Percentiles rank a stretch among this genome's conserved stretches.
These are phyloP conservation scores for Pseudotriccus pelzelni DNA, from an alignment of 2,797 vertebrate genomes.

Conservation along the genomic window DNA sequence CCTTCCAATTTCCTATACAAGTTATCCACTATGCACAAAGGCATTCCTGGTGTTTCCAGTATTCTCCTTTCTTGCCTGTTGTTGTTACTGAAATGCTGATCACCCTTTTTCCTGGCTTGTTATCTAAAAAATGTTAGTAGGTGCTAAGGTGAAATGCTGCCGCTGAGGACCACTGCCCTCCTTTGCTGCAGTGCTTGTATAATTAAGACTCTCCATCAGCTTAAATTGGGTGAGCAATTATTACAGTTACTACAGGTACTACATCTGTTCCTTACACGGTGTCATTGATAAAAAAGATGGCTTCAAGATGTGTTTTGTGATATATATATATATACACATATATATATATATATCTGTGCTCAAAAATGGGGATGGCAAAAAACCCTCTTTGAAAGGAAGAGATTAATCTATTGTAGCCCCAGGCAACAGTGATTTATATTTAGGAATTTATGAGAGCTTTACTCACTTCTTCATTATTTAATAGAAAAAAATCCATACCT, in stretches of 20 bases:
- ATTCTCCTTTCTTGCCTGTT: not conserved
- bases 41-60: not conserved
- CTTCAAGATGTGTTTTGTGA: not conserved
- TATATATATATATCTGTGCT: not conserved
- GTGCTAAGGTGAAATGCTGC: not conserved
- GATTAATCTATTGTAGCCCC: slow-evolving; percentile 12
- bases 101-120: not conserved
- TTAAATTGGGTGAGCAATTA: not conserved
- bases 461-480: slow-evolving; percentile 54
- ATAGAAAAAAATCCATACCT: slow-evolving; percentile 45
- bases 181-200: not conserved
- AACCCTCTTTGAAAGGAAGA: slow-evolving; percentile 3
- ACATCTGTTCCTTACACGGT: not conserved
- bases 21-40: not conserved
- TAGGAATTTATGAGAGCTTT: slow-evolving; percentile 48
- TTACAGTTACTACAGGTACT: not conserved
- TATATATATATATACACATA: not conserved
- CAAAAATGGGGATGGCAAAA: not conserved
- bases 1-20: not conserved
- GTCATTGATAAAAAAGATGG: not conserved
- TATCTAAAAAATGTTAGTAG: not conserved
- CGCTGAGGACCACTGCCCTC: not conserved
- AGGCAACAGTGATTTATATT: slow-evolving; percentile 45
- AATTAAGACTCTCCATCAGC: not conserved
- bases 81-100: not conserved